Conservation (phyloP, 2,888 invertebrate genomes). For the Ethmia dodecea region DNA sequence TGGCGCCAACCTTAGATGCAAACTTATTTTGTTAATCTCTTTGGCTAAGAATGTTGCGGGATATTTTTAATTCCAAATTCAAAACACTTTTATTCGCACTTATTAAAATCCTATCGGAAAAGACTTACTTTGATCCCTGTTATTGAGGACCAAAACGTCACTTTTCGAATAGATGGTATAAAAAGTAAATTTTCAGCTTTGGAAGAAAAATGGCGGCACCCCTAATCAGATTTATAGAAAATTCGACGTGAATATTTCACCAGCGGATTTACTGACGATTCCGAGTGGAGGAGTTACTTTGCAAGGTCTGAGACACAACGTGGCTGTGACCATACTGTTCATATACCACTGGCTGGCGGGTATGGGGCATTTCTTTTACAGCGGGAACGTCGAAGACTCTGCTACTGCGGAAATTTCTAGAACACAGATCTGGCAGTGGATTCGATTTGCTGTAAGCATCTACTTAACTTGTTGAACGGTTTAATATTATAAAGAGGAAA, state of each 20-base stretch:
- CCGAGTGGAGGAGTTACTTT: slow-evolving; percentile 81
- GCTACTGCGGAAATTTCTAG: slow-evolving; percentile 87
- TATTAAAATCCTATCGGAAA: too few species aligned
- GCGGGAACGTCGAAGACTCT: slow-evolving; percentile 83
- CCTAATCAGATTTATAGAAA: slow-evolving; percentile 73
- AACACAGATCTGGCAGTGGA: slow-evolving; percentile 86
- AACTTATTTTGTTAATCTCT: too few species aligned
- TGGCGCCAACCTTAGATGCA: too few species aligned
- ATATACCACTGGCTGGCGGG: slow-evolving; percentile 83
- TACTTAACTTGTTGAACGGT: too few species aligned
- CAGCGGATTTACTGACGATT: slow-evolving; percentile 72
- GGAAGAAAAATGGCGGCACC: slow-evolving; percentile 62
- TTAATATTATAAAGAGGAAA: too few species aligned
- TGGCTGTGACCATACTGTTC: slow-evolving; percentile 81
- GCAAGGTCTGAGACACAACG: slow-evolving; percentile 80
- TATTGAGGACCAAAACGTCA: too few species aligned
- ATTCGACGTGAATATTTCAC: slow-evolving; percentile 49
- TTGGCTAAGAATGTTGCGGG: too few species aligned
- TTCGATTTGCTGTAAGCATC: slow-evolving; percentile 74
- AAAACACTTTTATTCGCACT: too few species aligned
- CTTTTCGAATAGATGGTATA: too few species aligned
- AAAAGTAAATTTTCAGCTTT: slow-evolving; percentile 59
- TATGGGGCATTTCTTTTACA: slow-evolving; percentile 81
- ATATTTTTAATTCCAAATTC: too few species aligned
- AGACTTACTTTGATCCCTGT: too few species aligned